Evolutionary conservation across 2,113 vertebrate species (phyloP).

Genomic region (Hippocampus barbouri): DNA sequence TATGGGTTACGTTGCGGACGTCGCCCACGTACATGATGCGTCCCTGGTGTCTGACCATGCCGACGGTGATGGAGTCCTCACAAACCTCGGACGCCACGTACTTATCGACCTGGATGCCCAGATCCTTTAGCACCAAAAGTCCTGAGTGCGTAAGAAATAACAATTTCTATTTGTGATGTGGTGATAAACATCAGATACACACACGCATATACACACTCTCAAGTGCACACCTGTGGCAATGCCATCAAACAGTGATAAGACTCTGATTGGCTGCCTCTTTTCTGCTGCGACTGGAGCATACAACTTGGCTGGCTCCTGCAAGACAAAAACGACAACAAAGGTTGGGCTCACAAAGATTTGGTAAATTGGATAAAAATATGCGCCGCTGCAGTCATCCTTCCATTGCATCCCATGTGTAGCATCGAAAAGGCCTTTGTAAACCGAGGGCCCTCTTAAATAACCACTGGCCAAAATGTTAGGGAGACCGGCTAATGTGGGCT

Average conservation of each 20-base stretch:
- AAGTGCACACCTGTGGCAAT: constrained; percentile 86
- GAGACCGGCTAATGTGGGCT: too few relatives aligned
- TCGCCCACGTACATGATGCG: constrained; percentile 98
- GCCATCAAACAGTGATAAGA: constrained; percentile 93
- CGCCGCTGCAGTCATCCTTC: too few relatives aligned
- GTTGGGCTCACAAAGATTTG: background rate
- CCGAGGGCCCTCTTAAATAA: too few relatives aligned
- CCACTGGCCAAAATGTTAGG: too few relatives aligned
- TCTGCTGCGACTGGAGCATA: constrained; percentile 89
- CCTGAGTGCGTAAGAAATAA: constrained; percentile 62
- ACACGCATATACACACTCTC: background rate
- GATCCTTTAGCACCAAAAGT: constrained; percentile 92
- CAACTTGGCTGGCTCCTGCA: constrained; percentile 87
- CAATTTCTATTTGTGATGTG: background rate
- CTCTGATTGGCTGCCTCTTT: constrained; percentile 92
- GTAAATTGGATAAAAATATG: background rate
- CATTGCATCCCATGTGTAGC: too few relatives aligned
- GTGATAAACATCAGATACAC: constrained; percentile 43
- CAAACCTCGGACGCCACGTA: constrained; percentile 97
- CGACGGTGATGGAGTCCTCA: constrained; percentile 97
- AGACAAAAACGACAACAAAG: background rate
- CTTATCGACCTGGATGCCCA: constrained; percentile 93
- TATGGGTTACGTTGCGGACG: constrained; percentile 89
- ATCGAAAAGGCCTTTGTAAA: too few relatives aligned
- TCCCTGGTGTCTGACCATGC: constrained; percentile 93